Base-by-base conservation (phyloP, 2,888 invertebrate species). In the Archaeoteleia sp. region DNA sequence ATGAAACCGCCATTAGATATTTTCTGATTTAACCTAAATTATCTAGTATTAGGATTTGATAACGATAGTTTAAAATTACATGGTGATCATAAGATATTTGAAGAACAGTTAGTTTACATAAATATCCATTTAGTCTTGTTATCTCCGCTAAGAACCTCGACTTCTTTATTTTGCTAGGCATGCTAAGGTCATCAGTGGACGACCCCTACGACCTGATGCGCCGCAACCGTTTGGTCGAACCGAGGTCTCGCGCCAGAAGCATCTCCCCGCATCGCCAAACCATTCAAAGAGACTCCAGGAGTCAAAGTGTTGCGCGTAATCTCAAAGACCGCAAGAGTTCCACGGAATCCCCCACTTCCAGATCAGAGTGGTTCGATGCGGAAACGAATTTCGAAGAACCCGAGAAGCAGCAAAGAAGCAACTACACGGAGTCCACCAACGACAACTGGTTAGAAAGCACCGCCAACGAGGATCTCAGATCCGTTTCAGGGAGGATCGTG, bases 171-270 rank as follows among this genome's bases (percentile, higher is more conserved):
- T 61, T 20, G 6, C 1, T 32, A 83, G 85, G 85, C 49, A 78
- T 85, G 49, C 73, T 85, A 62, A 78, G 80, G 54, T 70, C 82
- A n/a, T 70, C 81, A 34, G 70, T 72, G 15, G 84, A 84, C 71
- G 84, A 95, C 85, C 95, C 95, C 0, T 95, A 95, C 85, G 94
- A 95, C 84, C 88, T 93, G 72, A 93, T 95, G 92, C 88, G 95
- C 77, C 89, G 93, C 71, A 92, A 91, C 72, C 88, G 95, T 60
- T 84, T 95, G 55, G 87, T 90, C 25, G 91, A 92, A 40, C 92
- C 92, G 1, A 86, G 88, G 62, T 80, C 80, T 1, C 75, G 86
- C 4, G 85, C 86, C 1, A 81, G 85, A 34, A 86, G 86, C 66
- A 84, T 81, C 34, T 86, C 86, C 1, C 86, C 86, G 0, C 80